A percentile compares a stretch with the other conserved stretches of the same genome.
These are phyloP conservation scores for Kuschelorhynchus macadamiae DNA, from an alignment of 2,888 invertebrate genomes.

Conservation along the genomic window DNA sequence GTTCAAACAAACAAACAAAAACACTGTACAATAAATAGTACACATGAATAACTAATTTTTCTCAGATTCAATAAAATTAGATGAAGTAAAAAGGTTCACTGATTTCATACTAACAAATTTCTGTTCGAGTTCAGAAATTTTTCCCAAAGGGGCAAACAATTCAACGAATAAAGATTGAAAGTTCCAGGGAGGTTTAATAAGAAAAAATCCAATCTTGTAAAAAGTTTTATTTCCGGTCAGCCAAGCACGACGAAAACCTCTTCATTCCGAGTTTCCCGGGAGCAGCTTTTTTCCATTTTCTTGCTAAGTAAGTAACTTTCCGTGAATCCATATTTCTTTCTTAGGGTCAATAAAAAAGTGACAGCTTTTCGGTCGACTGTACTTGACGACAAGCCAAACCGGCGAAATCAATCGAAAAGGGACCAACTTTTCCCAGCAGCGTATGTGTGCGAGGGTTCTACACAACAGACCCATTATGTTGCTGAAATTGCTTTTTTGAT, in stretches of 20 bases:
- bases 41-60: too few species aligned
- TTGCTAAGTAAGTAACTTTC: conserved; percentile 50
- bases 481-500: conserved; percentile 43
- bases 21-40: too few species aligned
- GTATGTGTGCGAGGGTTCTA: conserved; percentile 23
- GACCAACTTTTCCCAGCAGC: conserved; percentile 44
- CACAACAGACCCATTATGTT: conserved; percentile 38
- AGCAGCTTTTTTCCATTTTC: conserved; percentile 47
- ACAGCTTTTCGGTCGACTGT: conserved; percentile 48
- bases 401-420: conserved; percentile 48
- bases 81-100: too few species aligned
- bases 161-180: conserved; percentile 38
- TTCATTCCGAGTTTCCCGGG: conserved; percentile 44
- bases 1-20: too few species aligned
- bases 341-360: conserved; percentile 50
- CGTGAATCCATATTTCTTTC: conserved; percentile 49
- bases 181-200: conserved; percentile 24
- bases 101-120: conserved; percentile 3
- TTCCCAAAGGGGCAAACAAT: conserved; percentile 1
- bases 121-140: neutral
- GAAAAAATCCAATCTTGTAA: conserved; percentile 46
- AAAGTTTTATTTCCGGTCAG: conserved; percentile 50
- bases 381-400: conserved; percentile 49
- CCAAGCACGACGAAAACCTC: conserved; percentile 49
- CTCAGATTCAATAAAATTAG: too few species aligned